phyloP scores from a whole-genome alignment of 2,888 invertebrate species.

The Drosophila gaucha region DNA sequence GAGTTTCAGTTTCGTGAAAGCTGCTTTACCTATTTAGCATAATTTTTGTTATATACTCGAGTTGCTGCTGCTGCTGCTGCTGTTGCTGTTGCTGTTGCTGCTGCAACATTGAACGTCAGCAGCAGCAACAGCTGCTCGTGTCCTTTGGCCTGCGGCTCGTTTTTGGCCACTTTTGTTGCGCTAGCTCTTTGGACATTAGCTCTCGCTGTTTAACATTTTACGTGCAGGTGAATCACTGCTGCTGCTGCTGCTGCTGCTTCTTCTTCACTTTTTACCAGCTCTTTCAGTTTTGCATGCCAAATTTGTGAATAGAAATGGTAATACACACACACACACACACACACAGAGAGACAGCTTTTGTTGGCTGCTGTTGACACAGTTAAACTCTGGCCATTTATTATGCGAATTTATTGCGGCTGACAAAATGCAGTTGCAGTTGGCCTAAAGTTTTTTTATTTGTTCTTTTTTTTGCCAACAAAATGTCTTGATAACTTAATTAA shows the following conservation, averaged over 20 bases:
- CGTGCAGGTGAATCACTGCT: slow-evolving; percentile 45
- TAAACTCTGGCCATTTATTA: slow-evolving; percentile 71
- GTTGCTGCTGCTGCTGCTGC: slow-evolving; percentile 43
- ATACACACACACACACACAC: slow-evolving; percentile 11
- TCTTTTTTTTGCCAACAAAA: slow-evolving; percentile 37
- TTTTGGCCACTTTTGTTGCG: slow-evolving; percentile 54
- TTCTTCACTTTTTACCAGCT: slow-evolving; percentile 2
- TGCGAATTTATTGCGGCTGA: slow-evolving; percentile 65
- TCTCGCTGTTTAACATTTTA: slow-evolving; percentile 68
- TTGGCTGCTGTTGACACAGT: slow-evolving; percentile 68
- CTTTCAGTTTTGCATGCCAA: slow-evolving; percentile 44
- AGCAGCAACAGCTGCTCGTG: slow-evolving; percentile 30
- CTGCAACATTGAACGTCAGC: slow-evolving; percentile 21
- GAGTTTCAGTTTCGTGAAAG: slow-evolving; percentile 73
- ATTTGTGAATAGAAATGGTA: slow-evolving; percentile 27
- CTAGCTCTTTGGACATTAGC: slow-evolving; percentile 51
- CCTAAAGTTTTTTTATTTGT: background rate
- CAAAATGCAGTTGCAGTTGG: slow-evolving; percentile 50
- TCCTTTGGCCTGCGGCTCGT: slow-evolving; percentile 46
- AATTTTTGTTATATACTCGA: slow-evolving; percentile 67
- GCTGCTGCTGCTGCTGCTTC: background rate
- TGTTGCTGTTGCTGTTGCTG: slow-evolving; percentile 27
- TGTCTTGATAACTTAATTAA: slow-evolving; percentile 71
- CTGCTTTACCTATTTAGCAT: slow-evolving; percentile 78
- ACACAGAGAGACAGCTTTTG: slow-evolving; percentile 1